Conservation (phyloP, 2,888 invertebrate genomes). For the Erebia epiphron region DNA sequence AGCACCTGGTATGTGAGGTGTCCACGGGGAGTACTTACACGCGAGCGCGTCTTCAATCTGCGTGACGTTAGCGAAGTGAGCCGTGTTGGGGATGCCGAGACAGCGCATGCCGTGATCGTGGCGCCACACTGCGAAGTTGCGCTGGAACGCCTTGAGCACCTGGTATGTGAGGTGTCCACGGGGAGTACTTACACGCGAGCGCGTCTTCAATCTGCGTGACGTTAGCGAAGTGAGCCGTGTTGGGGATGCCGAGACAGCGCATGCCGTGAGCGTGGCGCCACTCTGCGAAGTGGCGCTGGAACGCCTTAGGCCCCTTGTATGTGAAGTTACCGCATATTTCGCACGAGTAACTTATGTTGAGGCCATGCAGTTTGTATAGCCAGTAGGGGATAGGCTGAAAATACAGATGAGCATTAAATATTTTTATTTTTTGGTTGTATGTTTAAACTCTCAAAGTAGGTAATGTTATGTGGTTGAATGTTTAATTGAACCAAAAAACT, state of each 20-base stretch:
- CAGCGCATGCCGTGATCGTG: constrained; percentile 98
- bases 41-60: constrained; percentile 99
- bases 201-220: constrained; percentile 99
- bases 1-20: constrained; percentile 97
- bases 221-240: constrained; percentile 99
- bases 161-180: constrained; percentile 90
- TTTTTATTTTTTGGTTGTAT: no score
- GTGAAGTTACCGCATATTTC: constrained; percentile 99
- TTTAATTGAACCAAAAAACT: no score
- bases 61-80: constrained; percentile 99
- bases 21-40: constrained; percentile 80
- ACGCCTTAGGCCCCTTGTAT: constrained; percentile 99
- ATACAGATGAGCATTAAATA: constrained; percentile 15
- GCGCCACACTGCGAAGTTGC: constrained; percentile 98
- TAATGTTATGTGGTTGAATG: no score
- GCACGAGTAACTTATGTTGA: constrained; percentile 99
- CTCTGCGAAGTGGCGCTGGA: constrained; percentile 99
- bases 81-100: constrained; percentile 99
- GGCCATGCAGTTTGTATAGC: constrained; percentile 99
- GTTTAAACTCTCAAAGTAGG: no score
- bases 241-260: constrained; percentile 99
- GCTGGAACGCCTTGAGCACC: constrained; percentile 99
- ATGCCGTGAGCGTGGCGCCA: constrained; percentile 96
- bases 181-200: constrained; percentile 88
- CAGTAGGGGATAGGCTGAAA: constrained; percentile 91